Conservation (phyloP, 2,113 vertebrate species). For the Nipponia nippon region DNA sequence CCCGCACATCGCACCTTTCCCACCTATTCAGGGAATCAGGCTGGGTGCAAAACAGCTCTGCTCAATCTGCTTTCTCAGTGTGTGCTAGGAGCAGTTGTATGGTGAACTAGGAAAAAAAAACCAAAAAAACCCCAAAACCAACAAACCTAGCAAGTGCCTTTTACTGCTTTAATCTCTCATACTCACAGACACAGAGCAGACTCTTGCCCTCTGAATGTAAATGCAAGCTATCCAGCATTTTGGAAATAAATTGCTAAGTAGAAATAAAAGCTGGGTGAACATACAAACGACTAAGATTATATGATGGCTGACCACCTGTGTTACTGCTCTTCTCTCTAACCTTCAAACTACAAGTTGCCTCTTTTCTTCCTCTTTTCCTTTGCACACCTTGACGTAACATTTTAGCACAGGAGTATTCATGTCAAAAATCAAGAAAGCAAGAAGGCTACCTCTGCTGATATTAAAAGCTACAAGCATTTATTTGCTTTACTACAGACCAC, state of each 20-base stretch:
- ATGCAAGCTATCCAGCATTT: background rate
- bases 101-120: background rate
- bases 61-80: background rate
- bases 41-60: background rate
- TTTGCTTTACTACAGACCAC: background rate
- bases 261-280: background rate
- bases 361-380: background rate
- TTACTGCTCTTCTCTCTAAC: background rate
- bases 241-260: background rate
- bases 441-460: background rate
- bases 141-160: background rate
- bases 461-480: background rate
- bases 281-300: background rate
- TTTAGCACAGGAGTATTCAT: background rate
- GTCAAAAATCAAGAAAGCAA: background rate
- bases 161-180: background rate
- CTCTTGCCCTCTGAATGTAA: background rate
- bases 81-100: background rate
- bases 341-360: background rate
- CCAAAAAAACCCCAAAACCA: no score
- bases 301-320: background rate
- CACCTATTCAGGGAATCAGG: background rate
- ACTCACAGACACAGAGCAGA: background rate
- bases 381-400: background rate
- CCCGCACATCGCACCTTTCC: conserved; percentile 10